phyloP scores from a whole-genome alignment of 2,113 vertebrate species.

The Oncorhynchus gorbuscha region DNA sequence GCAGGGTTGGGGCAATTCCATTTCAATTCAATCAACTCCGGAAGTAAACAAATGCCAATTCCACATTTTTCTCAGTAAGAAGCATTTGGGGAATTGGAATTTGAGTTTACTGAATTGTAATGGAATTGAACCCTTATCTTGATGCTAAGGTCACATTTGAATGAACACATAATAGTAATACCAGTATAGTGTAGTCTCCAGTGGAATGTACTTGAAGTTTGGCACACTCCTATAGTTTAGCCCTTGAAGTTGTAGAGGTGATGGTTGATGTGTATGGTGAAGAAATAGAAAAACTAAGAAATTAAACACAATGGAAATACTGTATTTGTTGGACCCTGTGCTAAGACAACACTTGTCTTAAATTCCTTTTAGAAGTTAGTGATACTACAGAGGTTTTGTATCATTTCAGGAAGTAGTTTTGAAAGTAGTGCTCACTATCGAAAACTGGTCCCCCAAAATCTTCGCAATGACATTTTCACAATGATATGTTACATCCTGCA shows the following conservation, averaged over 20 bases:
- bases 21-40: too few species aligned
- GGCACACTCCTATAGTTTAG: conserved; percentile 67
- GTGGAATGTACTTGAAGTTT: conserved; percentile 65
- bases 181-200: conserved; percentile 62
- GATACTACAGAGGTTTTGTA: too few species aligned
- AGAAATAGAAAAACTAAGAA: background rate
- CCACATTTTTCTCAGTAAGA: too few species aligned
- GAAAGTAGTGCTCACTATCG: too few species aligned
- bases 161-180: conserved; percentile 42
- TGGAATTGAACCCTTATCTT: conserved; percentile 37
- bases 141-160: conserved; percentile 29
- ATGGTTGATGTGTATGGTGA: background rate
- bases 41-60: too few species aligned
- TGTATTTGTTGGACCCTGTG: background rate
- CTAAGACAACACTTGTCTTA: background rate
- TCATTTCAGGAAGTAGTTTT: too few species aligned
- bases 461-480: too few species aligned
- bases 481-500: too few species aligned
- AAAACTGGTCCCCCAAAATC: too few species aligned
- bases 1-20: too few species aligned
- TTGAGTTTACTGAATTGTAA: conserved; percentile 9
- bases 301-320: background rate
- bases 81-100: too few species aligned
- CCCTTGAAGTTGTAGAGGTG: conserved; percentile 55
- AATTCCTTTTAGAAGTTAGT: background rate